Percentiles rank a stretch among this genome's conserved stretches.
phyloP scores from a whole-genome alignment of 1,140 invertebrate genomes.

The Pemphigus obesinymphae region DNA sequence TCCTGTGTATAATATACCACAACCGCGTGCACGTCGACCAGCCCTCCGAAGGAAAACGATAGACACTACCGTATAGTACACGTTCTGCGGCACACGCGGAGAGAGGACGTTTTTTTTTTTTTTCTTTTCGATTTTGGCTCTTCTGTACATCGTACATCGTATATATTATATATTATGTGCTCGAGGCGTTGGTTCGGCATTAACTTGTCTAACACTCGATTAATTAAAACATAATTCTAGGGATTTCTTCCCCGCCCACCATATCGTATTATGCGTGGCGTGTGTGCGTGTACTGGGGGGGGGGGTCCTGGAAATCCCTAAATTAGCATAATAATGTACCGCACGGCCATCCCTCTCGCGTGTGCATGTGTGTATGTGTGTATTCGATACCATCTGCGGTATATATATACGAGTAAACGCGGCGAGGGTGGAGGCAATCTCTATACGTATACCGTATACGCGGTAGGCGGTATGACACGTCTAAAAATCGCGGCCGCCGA shows the following conservation, averaged over 20 bases:
- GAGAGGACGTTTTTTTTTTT: background rate
- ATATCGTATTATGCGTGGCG: background rate
- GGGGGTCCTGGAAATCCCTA: constrained; percentile 7
- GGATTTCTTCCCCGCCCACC: constrained; percentile 21
- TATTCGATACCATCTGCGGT: constrained; percentile 35
- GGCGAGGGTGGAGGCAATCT: background rate
- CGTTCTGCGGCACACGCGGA: background rate
- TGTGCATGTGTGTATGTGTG: background rate
- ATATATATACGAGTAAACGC: background rate
- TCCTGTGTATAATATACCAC: background rate
- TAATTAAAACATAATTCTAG: constrained; percentile 38
- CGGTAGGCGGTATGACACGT: background rate
- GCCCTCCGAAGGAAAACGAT: background rate
- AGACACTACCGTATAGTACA: background rate
- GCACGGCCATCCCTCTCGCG: background rate
- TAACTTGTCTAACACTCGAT: constrained; percentile 41
- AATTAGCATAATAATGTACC: constrained; percentile 41
- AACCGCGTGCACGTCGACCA: too few relatives aligned
- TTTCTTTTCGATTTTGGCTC: background rate
- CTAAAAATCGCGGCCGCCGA: background rate
- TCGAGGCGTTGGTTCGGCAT: constrained; percentile 25
- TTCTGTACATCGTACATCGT: background rate
- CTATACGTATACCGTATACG: background rate
- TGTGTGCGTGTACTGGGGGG: background rate
- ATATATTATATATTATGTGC: background rate